Evolutionary conservation across 2,888 invertebrate species (phyloP), one percentile per base, ranked within the genome.

Genomic region (Aplocera efformata): DNA sequence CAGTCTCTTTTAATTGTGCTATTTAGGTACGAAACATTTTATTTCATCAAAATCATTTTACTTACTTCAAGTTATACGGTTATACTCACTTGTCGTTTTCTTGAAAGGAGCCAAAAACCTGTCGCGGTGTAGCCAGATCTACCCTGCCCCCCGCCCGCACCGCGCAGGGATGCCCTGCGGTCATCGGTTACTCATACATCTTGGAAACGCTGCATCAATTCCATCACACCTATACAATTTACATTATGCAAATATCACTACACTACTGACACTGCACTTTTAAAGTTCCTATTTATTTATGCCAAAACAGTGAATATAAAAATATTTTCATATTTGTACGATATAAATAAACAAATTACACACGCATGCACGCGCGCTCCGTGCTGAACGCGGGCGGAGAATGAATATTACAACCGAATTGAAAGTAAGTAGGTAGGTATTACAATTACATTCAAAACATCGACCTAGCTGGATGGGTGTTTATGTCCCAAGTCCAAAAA

Each of bases 151-250:
- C 65, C 70, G 50, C 67, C 61, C 58, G 57, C 63, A 48, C 63
- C 63, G 60, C 68, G 68, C 72, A 75, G 78, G 77, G 75, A 75
- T 75, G 63, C 76, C 77, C 78, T 76, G 74, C 76, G 74, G 74
- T 77, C 77, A 77, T 76, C 76, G 71, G 78, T 79, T 77, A 77
- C 77, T 77, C 78, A 77, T 76, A 72, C 75, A 75, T 76, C 67
- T 76, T 76, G 76, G 72, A 65, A 76, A 77, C 71, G 69, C 67
- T 68, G 67, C 69, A 67, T 65, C 65, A 67, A 60, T 71, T 62
- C 70, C 70, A 68, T 67, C 65, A 63, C 67, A 69, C 64, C 50
- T 60, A 47, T 48, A 60, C 63, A 69, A 66, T 72, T 73, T 72
- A 70, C 72, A 71, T 69, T 55, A 61, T 58, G 39, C 30, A 26